Conservation (phyloP, 2,888 invertebrate genomes). For the Sipunculus nudus region DNA sequence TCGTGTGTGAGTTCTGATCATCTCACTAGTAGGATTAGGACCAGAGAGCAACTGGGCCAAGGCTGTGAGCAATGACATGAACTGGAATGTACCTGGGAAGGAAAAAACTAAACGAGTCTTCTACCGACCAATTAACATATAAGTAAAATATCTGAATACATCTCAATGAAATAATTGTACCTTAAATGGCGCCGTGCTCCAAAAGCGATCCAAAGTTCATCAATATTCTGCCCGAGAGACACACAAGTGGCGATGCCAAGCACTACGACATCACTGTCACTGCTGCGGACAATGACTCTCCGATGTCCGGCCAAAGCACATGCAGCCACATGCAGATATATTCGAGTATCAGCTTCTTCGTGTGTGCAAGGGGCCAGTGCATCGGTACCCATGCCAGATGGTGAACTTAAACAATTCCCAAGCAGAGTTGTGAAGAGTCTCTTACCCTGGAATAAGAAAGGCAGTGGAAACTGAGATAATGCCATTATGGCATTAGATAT, state of each 20-base stretch:
- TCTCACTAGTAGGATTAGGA: neutral
- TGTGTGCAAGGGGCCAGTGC: slow-evolving; percentile 18
- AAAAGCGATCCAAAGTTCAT: slow-evolving; percentile 25
- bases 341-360: slow-evolving; percentile 17
- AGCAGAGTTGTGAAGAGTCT: slow-evolving; percentile 11
- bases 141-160: neutral
- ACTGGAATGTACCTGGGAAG: slow-evolving; percentile 17
- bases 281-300: slow-evolving; percentile 14
- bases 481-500: no score
- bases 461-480: no score
- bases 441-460: neutral
- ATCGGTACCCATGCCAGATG: slow-evolving; percentile 6
- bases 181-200: slow-evolving; percentile 18
- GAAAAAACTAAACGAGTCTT: no score
- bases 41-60: slow-evolving; percentile 3
- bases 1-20: neutral
- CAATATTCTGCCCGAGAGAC: slow-evolving; percentile 16
- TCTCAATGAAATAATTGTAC: neutral
- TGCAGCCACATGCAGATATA: slow-evolving; percentile 19
- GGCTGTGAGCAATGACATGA: slow-evolving; percentile 9
- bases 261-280: slow-evolving; percentile 19
- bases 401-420: slow-evolving; percentile 16
- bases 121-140: neutral
- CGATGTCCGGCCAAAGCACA: slow-evolving; percentile 14
- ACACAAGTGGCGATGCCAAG: slow-evolving; percentile 19